A percentile compares a stretch with the other conserved stretches of the same genome.
These are phyloP conservation scores for Mechanitis mazaeus DNA, from an alignment of 2,888 invertebrate genomes.

Conservation along the genomic window DNA sequence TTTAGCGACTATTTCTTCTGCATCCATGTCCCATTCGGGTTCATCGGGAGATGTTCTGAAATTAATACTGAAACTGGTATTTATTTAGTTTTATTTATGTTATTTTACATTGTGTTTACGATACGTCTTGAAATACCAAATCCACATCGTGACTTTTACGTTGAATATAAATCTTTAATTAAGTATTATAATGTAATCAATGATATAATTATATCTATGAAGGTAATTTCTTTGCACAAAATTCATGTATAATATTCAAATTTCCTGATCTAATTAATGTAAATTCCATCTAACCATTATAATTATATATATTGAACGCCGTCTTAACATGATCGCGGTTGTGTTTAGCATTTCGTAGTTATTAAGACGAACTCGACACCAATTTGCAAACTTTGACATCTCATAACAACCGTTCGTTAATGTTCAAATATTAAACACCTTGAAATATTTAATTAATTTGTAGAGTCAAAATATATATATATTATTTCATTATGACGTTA, in stretches of 20 bases:
- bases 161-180: no score
- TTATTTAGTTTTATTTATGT: slow-evolving; percentile 4
- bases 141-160: no score
- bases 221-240: not conserved
- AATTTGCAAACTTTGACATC: not conserved
- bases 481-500: no score
- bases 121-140: no score
- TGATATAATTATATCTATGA: no score
- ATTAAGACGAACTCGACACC: not conserved
- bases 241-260: not conserved
- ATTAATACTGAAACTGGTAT: slow-evolving; percentile 16
- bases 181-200: no score
- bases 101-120: not conserved
- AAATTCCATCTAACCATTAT: not conserved
- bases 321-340: not conserved
- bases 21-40: slow-evolving; percentile 44
- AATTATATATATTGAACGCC: not conserved
- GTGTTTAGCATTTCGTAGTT: not conserved
- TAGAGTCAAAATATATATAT: no score
- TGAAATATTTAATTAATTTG: no score
- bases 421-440: not conserved
- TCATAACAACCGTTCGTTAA: not conserved
- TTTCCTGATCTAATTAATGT: not conserved
- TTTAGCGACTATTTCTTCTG: slow-evolving; percentile 33
- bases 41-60: slow-evolving; percentile 54